Percentiles rank a stretch among this genome's conserved stretches.
phyloP scores from a whole-genome alignment of 2,888 invertebrate genomes.

The Synanthedon myopaeformis region DNA sequence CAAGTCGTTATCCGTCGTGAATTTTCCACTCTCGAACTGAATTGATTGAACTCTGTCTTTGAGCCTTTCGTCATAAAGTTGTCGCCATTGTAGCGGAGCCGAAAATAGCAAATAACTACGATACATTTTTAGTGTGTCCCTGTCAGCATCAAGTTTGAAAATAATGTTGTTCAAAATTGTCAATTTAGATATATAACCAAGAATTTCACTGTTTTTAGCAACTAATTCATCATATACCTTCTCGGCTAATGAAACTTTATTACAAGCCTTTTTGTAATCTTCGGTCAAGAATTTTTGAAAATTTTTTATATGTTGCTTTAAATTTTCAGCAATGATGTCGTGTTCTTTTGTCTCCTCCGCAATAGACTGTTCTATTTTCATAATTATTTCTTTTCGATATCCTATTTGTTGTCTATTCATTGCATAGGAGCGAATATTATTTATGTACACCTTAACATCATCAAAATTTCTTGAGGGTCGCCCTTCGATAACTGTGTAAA shows the following conservation, averaged over 20 bases:
- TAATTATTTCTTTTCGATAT: slow-evolving; percentile 47
- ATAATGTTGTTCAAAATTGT: slow-evolving; percentile 49
- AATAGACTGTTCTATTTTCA: slow-evolving; percentile 45
- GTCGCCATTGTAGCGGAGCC: slow-evolving; percentile 55
- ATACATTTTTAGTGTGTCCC: slow-evolving; percentile 47
- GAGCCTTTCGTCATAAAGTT: slow-evolving; percentile 45
- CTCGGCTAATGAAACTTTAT: slow-evolving; percentile 41
- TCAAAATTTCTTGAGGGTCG: slow-evolving; percentile 71
- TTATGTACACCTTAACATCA: slow-evolving; percentile 69
- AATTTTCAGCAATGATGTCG: slow-evolving; percentile 33
- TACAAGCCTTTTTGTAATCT: slow-evolving; percentile 55
- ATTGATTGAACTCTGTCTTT: slow-evolving; percentile 38
- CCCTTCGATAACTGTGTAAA: slow-evolving; percentile 73
- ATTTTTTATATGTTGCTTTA: slow-evolving; percentile 49
- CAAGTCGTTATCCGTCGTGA: slow-evolving; percentile 51
- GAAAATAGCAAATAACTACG: slow-evolving; percentile 51
- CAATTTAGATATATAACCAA: slow-evolving; percentile 38
- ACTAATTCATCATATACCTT: slow-evolving; percentile 36
- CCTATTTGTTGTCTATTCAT: slow-evolving; percentile 63
- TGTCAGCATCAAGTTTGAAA: slow-evolving; percentile 55
- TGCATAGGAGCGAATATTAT: slow-evolving; percentile 60
- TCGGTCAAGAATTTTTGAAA: slow-evolving; percentile 59
- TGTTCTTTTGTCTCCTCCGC: slow-evolving; percentile 39
- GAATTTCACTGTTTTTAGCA: slow-evolving; percentile 43
- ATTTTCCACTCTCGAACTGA: slow-evolving; percentile 48